phyloP scores from a whole-genome alignment of 30 jellyfish, hydroid and myxozoan species.

The Clytia hemisphaerica region DNA sequence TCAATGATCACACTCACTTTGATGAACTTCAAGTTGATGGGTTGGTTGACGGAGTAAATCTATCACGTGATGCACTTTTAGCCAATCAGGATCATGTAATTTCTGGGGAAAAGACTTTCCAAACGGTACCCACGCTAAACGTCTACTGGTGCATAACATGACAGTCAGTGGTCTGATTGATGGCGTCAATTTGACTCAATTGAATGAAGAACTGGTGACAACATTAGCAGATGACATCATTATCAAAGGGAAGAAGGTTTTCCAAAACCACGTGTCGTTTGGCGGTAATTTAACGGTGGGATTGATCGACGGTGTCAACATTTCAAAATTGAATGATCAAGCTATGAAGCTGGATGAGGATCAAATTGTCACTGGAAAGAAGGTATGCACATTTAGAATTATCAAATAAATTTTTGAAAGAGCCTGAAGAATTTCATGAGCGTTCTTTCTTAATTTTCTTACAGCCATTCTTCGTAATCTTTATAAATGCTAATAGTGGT shows the following conservation, averaged over 20 bases:
- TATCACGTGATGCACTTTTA: slow-evolving; percentile 31
- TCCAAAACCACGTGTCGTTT: slow-evolving; percentile 26
- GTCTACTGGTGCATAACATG: slow-evolving; percentile 12
- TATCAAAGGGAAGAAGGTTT: slow-evolving; percentile 50
- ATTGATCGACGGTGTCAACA: slow-evolving; percentile 57
- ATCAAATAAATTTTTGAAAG: neutral
- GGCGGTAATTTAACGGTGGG: slow-evolving; percentile 61
- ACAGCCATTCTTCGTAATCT: too few species aligned
- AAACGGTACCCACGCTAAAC: neutral
- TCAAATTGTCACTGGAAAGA: slow-evolving; percentile 61
- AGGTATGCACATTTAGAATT: slow-evolving; percentile 11
- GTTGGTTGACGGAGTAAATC: slow-evolving; percentile 48
- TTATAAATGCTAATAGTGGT: too few species aligned
- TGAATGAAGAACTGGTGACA: slow-evolving; percentile 44
- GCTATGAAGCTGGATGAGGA: slow-evolving; percentile 51
- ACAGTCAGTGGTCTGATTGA: slow-evolving; percentile 50
- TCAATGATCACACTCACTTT: slow-evolving; percentile 13
- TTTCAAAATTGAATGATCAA: slow-evolving; percentile 45
- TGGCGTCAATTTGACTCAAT: slow-evolving; percentile 55
- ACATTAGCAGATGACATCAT: slow-evolving; percentile 14
- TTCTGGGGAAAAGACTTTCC: slow-evolving; percentile 37
- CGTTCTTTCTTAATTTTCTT: too few species aligned
- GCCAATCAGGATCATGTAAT: slow-evolving; percentile 19
- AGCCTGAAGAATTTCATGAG: too few species aligned
- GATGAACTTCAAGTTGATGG: slow-evolving; percentile 39